These are phyloP conservation scores for Tenthredo livida DNA, from an alignment of 2,888 invertebrate genomes.

Conservation along the genomic window DNA sequence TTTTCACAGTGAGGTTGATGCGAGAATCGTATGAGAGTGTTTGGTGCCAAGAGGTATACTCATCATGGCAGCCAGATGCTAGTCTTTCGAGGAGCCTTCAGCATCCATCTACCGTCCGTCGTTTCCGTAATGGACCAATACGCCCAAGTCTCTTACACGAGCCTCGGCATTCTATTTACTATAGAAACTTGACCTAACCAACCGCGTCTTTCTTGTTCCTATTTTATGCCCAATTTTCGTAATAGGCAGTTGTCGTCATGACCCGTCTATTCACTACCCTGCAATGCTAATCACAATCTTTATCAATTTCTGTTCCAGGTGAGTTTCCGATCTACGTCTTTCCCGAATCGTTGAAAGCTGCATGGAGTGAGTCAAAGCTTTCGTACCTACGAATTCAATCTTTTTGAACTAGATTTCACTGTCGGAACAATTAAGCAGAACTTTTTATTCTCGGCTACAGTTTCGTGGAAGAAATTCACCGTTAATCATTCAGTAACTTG, in stretches of 20 bases:
- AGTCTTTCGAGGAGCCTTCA: not conserved
- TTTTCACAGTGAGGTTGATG: conserved; percentile 33
- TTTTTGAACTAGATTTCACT: not conserved
- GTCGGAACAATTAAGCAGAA: not conserved
- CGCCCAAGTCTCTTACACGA: conserved; percentile 18
- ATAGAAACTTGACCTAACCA: conserved; percentile 42
- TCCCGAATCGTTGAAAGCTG: conserved; percentile 3
- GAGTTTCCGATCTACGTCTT: not conserved
- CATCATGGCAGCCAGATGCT: conserved; percentile 49
- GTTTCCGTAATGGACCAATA: conserved; percentile 41
- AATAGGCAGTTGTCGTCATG: not conserved
- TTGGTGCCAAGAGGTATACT: conserved; percentile 21
- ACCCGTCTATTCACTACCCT: not conserved
- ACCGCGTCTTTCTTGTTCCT: conserved; percentile 3
- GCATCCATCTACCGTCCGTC: conserved; percentile 39
- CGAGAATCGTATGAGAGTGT: conserved; percentile 5
- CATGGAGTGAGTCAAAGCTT: not conserved
- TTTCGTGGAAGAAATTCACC: not conserved
- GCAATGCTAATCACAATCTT: conserved; percentile 16
- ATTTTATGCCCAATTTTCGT: not conserved
- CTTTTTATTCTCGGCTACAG: not conserved
- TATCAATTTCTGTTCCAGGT: conserved; percentile 37
- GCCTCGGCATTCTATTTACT: not conserved
- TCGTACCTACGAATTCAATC: not conserved
- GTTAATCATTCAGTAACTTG: not conserved